Evolutionary conservation across 2,888 invertebrate species (phyloP).

Genomic region (Pristionchus fissidentatus): DNA sequence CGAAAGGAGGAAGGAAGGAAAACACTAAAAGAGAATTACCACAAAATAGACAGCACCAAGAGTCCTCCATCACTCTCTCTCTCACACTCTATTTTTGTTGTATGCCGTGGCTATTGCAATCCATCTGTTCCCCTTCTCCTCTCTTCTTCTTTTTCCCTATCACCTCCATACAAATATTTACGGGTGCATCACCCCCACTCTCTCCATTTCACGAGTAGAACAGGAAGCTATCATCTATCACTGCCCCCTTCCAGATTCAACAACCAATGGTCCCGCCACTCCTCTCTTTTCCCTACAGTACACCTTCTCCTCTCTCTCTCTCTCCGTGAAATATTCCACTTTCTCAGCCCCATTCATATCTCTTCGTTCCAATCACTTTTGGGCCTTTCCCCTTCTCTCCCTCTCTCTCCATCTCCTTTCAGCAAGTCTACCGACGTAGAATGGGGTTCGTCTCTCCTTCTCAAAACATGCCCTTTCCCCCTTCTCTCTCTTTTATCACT

Average conservation of each 20-base stretch:
- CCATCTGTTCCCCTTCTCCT: conserved; percentile 1
- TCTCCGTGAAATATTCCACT: not conserved
- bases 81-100: conserved; percentile 45
- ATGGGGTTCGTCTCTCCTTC: not conserved
- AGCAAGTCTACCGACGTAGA: not conserved
- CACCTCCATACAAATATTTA: conserved; percentile 39
- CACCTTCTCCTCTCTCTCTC: conserved; percentile 1
- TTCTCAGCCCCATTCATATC: conserved; percentile 38
- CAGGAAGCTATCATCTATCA: conserved; percentile 24
- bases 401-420: conserved; percentile 15
- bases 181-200: not conserved
- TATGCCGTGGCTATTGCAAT: conserved; percentile 17
- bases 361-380: conserved; percentile 8
- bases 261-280: not conserved
- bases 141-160: not conserved
- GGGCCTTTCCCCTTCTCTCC: not conserved
- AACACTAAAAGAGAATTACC: conserved; percentile 5
- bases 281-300: not conserved
- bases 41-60: conserved; percentile 46
- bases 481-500: conserved; percentile 9
- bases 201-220: conserved; percentile 40
- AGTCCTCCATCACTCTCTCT: too few species aligned
- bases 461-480: conserved; percentile 24
- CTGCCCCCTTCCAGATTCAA: not conserved
- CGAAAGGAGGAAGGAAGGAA: conserved; percentile 32